Base-by-base conservation (phyloP, 2,888 invertebrate genomes). In the Augochlorella aurata region DNA sequence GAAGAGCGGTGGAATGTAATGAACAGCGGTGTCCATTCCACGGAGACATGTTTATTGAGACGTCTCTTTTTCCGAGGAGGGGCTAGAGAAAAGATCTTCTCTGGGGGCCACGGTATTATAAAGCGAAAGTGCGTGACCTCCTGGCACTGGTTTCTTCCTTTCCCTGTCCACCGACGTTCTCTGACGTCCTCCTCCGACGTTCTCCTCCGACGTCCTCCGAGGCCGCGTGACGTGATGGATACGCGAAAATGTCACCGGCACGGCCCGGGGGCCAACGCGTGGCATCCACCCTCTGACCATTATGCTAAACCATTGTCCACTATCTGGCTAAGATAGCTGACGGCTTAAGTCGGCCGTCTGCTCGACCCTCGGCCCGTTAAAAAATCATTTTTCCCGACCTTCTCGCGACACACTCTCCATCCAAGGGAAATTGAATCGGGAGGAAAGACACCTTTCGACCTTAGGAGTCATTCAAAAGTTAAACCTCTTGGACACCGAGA, bases 251-350 rank as follows among this genome's bases (percentile, higher is more conserved):
- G 93, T 93, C 93, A 93, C 88, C 86, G 90, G 85, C 93, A 92
- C 91, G 91, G 91, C 92, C 89, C 90, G 87, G 87, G 89, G 92
- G 91, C 91, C 85, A 89, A 87, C 81, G 44, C 24, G 86, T 85
- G 84, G 85, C 87, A 88, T 86, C 89, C 90, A 90, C 83, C 88
- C 91, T 87, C 90, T 91, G 92, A 91, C 93, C 92, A 92, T 93
- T 93, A 92, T 93, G 92, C 92, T 92, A 92, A 92, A 92, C 92
- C 91, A 93, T 93, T 92, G 93, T 92, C 93, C 93, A 92, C 93
- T 92, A 92, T 92, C 92, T 92, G 91, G 88, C 89, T 92, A 91
- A 92, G 93, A 93, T 93, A 93, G 91, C 85, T 81, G 89, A 69
- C 88, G 87, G 88, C 89, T 88, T 81, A 79, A 89, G 85, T 81